A percentile compares a stretch with the other conserved stretches of the same genome.
phyloP scores from a whole-genome alignment of 1,140 invertebrate genomes.

The Neodiprion virginianus region DNA sequence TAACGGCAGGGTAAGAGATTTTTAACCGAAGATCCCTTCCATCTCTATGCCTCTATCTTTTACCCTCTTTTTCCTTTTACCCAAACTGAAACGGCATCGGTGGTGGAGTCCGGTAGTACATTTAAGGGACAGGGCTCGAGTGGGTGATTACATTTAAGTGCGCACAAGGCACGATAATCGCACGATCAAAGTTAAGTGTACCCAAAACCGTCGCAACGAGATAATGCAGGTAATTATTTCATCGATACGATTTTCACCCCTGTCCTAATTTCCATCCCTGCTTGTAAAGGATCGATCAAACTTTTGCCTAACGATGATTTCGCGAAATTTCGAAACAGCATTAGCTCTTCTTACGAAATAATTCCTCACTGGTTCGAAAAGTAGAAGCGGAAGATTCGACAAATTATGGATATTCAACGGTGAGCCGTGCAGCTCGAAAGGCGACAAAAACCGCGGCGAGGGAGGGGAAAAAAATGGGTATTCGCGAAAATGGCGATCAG shows the following conservation, averaged over 20 bases:
- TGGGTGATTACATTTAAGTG: background rate
- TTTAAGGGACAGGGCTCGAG: background rate
- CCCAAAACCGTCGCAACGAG: background rate
- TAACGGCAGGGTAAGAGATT: too few relatives aligned
- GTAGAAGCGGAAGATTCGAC: conserved; percentile 3
- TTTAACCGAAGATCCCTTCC: too few relatives aligned
- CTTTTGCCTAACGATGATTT: background rate
- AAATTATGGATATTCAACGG: background rate
- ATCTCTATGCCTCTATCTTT: too few relatives aligned
- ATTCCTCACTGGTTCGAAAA: background rate
- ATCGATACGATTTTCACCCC: background rate
- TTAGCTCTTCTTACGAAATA: background rate
- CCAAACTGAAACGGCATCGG: too few relatives aligned
- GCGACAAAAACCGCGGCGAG: conserved; percentile 21
- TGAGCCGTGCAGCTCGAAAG: background rate
- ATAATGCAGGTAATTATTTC: background rate
- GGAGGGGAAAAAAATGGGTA: conserved; percentile 24
- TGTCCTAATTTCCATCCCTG: background rate
- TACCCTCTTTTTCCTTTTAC: too few relatives aligned
- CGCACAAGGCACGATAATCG: background rate
- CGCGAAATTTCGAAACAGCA: background rate
- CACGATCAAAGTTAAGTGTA: background rate
- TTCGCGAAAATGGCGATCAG: conserved; percentile 35
- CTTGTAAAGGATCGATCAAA: background rate
- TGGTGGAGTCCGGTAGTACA: too few relatives aligned